These are phyloP conservation scores for Enteromius thamalakanensis DNA, from an alignment of 2,797 vertebrate species.

Conservation along the genomic window DNA sequence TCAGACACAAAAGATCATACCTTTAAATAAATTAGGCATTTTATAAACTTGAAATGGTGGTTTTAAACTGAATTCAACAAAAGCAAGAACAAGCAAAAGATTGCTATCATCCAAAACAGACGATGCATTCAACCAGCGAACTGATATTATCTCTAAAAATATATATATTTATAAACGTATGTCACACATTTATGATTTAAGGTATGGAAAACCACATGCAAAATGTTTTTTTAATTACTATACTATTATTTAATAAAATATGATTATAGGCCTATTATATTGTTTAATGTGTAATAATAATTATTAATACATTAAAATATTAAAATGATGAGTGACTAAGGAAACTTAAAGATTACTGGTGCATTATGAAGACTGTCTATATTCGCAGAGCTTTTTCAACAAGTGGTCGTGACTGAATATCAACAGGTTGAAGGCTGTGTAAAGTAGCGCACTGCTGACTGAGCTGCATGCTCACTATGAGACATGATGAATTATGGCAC, in stretches of 20 bases:
- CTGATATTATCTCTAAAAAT: not conserved
- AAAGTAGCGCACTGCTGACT: slow-evolving; percentile 18
- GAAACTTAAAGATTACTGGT: not conserved
- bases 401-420: slow-evolving; percentile 28
- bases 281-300: not conserved
- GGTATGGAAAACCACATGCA: not conserved
- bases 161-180: not conserved
- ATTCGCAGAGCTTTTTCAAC: slow-evolving; percentile 22
- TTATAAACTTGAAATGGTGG: no score
- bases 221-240: not conserved
- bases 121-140: not conserved
- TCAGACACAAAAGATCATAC: not conserved
- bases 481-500: not conserved
- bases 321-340: not conserved
- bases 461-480: not conserved
- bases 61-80: not conserved
- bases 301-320: not conserved
- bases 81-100: not conserved
- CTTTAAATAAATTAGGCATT: not conserved
- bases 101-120: not conserved
- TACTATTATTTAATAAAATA: no score
- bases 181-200: not conserved
- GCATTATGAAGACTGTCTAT: not conserved
- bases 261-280: no score
- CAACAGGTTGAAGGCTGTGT: slow-evolving; percentile 51